These are phyloP conservation scores for Pavo muticus DNA, from an alignment of 2,113 vertebrate species.

Conservation along the genomic window DNA sequence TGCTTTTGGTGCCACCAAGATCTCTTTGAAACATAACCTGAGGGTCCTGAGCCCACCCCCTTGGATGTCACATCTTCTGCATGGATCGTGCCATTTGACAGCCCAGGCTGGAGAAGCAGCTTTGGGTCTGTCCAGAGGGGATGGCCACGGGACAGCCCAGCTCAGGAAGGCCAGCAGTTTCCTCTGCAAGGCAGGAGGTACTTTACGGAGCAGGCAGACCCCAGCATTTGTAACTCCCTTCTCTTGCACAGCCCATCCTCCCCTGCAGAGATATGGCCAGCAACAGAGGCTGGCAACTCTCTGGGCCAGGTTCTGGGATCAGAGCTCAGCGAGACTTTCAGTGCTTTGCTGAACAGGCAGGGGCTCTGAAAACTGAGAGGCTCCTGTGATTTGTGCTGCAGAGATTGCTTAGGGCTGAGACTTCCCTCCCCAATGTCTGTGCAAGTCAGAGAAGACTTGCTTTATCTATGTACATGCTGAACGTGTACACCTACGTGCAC, in stretches of 20 bases:
- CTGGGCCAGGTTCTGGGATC: not conserved
- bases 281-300: not conserved
- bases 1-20: not conserved
- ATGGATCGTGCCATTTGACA: not conserved
- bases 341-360: not conserved
- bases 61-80: not conserved
- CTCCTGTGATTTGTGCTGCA: not conserved
- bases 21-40: fast-evolving
- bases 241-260: not conserved
- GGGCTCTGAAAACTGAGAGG: not conserved
- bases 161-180: not conserved
- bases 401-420: not conserved
- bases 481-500: not conserved
- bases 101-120: not conserved
- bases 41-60: fast-evolving
- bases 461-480: not conserved
- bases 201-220: not conserved
- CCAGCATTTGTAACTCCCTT: fast-evolving
- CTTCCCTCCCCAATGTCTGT: not conserved
- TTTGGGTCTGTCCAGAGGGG: not conserved
- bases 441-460: not conserved
- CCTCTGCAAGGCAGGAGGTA: not conserved
- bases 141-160: not conserved
- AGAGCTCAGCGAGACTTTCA: not conserved
- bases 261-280: not conserved